These are phyloP conservation scores for Aphelinus certus DNA, from an alignment of 1,140 invertebrate genomes.

Conservation along the genomic window DNA sequence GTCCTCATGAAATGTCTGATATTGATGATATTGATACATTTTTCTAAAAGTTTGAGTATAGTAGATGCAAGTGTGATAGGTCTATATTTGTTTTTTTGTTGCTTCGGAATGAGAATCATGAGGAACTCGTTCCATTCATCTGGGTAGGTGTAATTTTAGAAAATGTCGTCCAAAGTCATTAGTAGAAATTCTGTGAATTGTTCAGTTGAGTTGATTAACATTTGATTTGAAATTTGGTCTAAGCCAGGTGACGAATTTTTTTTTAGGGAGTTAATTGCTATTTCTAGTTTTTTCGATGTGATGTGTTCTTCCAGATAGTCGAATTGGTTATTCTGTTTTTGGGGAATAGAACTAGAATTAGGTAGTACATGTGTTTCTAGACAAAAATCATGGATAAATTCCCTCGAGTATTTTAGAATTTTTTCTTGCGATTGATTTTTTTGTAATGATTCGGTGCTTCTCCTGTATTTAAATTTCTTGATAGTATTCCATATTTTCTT, in stretches of 20 bases:
- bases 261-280: background rate
- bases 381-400: too few species aligned
- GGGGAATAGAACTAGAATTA: too few species aligned
- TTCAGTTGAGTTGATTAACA: background rate
- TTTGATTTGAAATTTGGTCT: background rate
- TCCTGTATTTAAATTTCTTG: background rate
- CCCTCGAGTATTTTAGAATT: too few species aligned
- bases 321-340: background rate
- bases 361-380: too few species aligned
- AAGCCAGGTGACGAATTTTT: background rate
- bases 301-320: background rate
- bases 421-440: too few species aligned
- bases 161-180: background rate
- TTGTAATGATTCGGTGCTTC: too few species aligned
- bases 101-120: slow-evolving; percentile 30
- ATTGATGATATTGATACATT: background rate
- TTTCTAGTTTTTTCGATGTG: background rate
- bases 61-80: slow-evolving; percentile 35
- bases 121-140: slow-evolving; percentile 16
- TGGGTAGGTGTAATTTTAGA: background rate
- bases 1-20: too few species aligned
- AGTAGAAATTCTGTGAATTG: background rate
- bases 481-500: background rate
- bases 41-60: slow-evolving; percentile 20
- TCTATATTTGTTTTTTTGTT: slow-evolving; percentile 2